These are phyloP conservation scores for Dendroctonus ponderosae DNA, from an alignment of 1,140 invertebrate genomes.

Conservation along the genomic window DNA sequence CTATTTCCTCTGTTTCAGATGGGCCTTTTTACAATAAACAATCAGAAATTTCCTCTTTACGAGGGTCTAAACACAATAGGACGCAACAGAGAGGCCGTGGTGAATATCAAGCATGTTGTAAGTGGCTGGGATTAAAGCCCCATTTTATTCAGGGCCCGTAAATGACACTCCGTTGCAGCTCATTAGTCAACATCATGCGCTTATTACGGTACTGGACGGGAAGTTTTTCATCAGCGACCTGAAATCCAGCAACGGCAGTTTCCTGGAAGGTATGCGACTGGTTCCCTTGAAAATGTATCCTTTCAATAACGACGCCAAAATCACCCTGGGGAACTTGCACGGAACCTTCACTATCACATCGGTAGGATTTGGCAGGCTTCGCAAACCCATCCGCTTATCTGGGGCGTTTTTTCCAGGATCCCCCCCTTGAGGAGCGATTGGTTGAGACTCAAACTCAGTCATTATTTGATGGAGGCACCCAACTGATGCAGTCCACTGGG, in stretches of 20 bases:
- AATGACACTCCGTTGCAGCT: conserved; percentile 35
- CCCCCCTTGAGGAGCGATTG: no score
- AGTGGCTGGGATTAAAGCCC: background rate
- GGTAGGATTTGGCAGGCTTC: no score
- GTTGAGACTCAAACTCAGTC: no score
- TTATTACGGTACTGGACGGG: conserved; percentile 41
- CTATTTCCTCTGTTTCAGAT: conserved; percentile 32
- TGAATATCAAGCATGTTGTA: conserved; percentile 44
- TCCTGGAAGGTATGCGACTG: conserved; percentile 36
- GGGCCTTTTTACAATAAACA: conserved; percentile 33
- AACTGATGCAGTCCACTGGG: background rate
- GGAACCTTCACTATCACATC: conserved; percentile 2
- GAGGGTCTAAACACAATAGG: conserved; percentile 45
- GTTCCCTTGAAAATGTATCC: conserved; percentile 40
- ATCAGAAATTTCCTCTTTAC: conserved; percentile 40
- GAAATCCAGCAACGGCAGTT: conserved; percentile 45
- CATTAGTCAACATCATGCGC: conserved; percentile 45
- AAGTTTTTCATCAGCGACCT: conserved; percentile 45
- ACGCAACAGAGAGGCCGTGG: conserved; percentile 40
- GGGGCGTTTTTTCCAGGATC: no score
- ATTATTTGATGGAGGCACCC: conserved; percentile 3
- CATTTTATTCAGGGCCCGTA: background rate
- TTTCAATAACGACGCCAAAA: conserved; percentile 32
- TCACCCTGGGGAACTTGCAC: conserved; percentile 30
- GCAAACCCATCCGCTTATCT: no score